A percentile compares a stretch with the other conserved stretches of the same genome.
phyloP scores from a whole-genome alignment of 2,888 invertebrate species.

The Orgyia antiqua region DNA sequence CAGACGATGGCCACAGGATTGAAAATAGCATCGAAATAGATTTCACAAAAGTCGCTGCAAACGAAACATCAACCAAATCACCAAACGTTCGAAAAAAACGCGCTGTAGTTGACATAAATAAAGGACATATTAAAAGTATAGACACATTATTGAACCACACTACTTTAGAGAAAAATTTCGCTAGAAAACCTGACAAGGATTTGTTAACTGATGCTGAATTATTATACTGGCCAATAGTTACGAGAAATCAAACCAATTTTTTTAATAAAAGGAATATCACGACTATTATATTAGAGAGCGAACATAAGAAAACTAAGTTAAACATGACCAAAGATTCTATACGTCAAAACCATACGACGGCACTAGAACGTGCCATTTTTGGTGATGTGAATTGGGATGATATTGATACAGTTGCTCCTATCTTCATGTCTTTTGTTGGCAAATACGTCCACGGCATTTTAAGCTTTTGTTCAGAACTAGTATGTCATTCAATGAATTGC shows the following conservation, averaged over 20 bases:
- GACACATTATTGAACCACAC: constrained; percentile 2
- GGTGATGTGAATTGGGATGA: constrained; percentile 65
- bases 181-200: constrained; percentile 39
- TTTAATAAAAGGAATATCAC: constrained; percentile 45
- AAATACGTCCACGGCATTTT: constrained; percentile 63
- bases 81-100: constrained; percentile 40
- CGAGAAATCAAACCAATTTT: constrained; percentile 19
- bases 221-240: constrained; percentile 54
- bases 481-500: constrained; percentile 68
- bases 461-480: constrained; percentile 58
- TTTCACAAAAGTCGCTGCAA: constrained; percentile 27
- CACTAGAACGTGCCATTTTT: constrained; percentile 59
- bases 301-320: constrained; percentile 51
- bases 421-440: constrained; percentile 62
- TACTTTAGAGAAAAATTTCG: constrained; percentile 20
- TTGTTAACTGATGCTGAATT: constrained; percentile 42
- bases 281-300: constrained; percentile 49
- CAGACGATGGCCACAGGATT: constrained; percentile 30
- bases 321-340: constrained; percentile 51
- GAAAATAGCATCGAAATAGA: constrained; percentile 61
- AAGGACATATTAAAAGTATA: background rate
- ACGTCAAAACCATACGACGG: constrained; percentile 44
- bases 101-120: constrained; percentile 17
- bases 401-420: constrained; percentile 54
- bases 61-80: constrained; percentile 30